Percentiles rank a stretch among this genome's conserved stretches.
Evolutionary conservation across 2,113 vertebrate genomes (phyloP).

Genomic region (Barbus barbus): DNA sequence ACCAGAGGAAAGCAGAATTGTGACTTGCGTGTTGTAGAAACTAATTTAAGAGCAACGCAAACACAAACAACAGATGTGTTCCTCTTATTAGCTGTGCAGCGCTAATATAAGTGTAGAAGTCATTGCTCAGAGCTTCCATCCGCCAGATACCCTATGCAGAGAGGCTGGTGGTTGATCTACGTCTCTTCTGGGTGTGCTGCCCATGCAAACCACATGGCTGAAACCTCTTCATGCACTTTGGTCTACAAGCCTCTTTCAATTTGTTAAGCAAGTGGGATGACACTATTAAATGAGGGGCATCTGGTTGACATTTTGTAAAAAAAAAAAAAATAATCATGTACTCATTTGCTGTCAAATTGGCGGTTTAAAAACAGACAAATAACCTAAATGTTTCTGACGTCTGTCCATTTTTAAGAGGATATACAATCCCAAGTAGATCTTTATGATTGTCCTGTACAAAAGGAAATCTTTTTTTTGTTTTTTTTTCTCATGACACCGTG

Average conservation of each 20-base stretch:
- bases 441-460: neutral
- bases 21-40: neutral
- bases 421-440: slow-evolving; percentile 16
- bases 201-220: slow-evolving; percentile 17
- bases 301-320: neutral
- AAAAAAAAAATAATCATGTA: neutral
- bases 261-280: neutral
- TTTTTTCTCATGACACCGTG: neutral
- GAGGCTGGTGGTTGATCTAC: slow-evolving; percentile 1
- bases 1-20: slow-evolving; percentile 4
- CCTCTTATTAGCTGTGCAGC: neutral
- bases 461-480: neutral
- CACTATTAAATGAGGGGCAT: neutral
- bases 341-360: neutral
- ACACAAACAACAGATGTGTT: slow-evolving; percentile 30
- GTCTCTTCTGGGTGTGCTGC: slow-evolving; percentile 3
- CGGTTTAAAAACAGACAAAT: no score
- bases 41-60: neutral
- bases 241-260: neutral
- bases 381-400: neutral
- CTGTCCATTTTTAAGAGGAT: slow-evolving; percentile 13
- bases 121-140: slow-evolving; percentile 16
- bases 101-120: slow-evolving; percentile 4
- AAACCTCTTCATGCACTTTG: slow-evolving; percentile 20
- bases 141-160: neutral